Evolutionary conservation across 2,113 vertebrate species (phyloP).

Genomic region (Microtus oregoni): DNA sequence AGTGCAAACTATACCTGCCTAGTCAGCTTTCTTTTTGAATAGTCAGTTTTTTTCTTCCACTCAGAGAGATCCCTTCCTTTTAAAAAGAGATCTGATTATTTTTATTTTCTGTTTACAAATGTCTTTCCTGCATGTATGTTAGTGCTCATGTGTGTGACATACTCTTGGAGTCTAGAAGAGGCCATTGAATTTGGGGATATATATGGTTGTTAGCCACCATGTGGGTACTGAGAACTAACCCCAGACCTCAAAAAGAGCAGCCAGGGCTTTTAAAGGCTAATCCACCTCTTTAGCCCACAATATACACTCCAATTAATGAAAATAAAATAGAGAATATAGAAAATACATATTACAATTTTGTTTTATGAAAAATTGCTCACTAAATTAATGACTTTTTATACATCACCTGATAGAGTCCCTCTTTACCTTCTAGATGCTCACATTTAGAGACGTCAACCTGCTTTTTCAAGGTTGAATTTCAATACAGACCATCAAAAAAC

Average conservation of each 20-base stretch:
- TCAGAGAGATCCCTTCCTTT: background rate
- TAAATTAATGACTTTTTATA: background rate
- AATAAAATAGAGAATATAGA: constrained; percentile 4
- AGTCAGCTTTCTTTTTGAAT: constrained; percentile 52
- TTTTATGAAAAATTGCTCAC: background rate
- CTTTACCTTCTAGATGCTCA: background rate
- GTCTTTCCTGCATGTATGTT: background rate
- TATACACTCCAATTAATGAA: background rate
- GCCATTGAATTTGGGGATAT: background rate
- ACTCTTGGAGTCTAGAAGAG: background rate
- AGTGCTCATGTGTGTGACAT: background rate
- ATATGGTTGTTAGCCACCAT: background rate
- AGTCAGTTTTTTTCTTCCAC: background rate
- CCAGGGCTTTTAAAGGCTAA: background rate
- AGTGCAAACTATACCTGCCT: constrained; percentile 37
- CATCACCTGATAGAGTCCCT: background rate
- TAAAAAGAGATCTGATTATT: background rate
- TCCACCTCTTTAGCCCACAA: background rate
- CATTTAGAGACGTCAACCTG: background rate
- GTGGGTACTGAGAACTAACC: background rate
- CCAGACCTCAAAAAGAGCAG: background rate
- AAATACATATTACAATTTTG: background rate
- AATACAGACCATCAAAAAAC: no score
- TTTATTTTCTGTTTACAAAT: background rate
- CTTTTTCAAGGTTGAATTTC: background rate